A percentile compares a stretch with the other conserved stretches of the same genome.
Conservation (phyloP, 2,797 vertebrate species). For the Capromys pilorides region DNA sequence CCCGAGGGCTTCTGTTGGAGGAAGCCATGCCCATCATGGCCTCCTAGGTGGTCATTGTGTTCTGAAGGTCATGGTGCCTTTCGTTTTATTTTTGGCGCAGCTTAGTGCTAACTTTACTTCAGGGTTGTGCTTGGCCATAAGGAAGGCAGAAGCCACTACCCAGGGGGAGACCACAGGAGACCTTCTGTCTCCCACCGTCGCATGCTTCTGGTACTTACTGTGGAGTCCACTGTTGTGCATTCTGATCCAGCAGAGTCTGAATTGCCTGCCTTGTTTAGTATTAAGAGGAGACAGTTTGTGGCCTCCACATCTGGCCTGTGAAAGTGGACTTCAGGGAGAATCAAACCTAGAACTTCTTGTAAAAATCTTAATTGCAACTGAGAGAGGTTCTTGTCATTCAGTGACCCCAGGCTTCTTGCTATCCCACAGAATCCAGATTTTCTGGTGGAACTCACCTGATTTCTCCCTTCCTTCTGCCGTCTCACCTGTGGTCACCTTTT, state of each 20-base stretch:
- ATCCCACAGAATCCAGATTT: rapidly evolving
- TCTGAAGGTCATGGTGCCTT: not conserved
- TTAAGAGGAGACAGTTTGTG: not conserved
- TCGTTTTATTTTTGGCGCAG: not conserved
- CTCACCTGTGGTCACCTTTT: rapidly evolving
- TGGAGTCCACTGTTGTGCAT: not conserved
- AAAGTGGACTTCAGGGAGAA: not conserved
- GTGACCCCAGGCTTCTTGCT: not conserved
- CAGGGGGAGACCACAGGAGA: rapidly evolving
- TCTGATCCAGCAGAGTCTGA: not conserved
- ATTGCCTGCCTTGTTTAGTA: rapidly evolving
- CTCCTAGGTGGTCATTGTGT: rapidly evolving
- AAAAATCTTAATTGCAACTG: not conserved
- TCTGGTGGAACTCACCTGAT: rapidly evolving
- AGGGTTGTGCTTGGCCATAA: not conserved
- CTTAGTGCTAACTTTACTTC: not conserved
- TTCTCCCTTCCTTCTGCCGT: rapidly evolving
- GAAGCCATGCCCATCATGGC: rapidly evolving
- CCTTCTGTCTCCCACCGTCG: not conserved
- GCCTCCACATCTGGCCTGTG: not conserved
- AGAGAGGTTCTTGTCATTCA: rapidly evolving
- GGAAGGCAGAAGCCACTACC: not conserved
- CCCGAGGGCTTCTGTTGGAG: too few relatives aligned
- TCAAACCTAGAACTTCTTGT: not conserved
- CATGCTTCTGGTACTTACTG: rapidly evolving